Percentiles rank a stretch among this genome's conserved stretches.
phyloP scores from a whole-genome alignment of 2,888 invertebrate genomes.

The Amorpha juglandis region DNA sequence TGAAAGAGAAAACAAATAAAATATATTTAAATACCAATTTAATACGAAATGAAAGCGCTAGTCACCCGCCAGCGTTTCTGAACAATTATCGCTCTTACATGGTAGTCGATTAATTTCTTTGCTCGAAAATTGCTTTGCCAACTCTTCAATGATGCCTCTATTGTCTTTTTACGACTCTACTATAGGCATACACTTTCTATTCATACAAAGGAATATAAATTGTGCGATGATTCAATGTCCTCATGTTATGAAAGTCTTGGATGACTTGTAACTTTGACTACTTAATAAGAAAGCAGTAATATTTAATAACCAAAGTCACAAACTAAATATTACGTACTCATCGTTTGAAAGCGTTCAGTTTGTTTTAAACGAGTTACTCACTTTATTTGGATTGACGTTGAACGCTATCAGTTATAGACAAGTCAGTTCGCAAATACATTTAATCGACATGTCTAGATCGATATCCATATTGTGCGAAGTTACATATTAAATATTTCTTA shows the following conservation, averaged over 20 bases:
- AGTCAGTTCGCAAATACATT: not conserved
- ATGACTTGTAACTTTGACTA: slow-evolving; percentile 32
- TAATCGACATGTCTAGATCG: not conserved
- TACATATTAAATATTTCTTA: slow-evolving; percentile 12
- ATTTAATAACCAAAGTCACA: slow-evolving; percentile 20
- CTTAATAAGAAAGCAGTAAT: not conserved
- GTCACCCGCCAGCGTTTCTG: slow-evolving; percentile 48
- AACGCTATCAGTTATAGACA: not conserved
- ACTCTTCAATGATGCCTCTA: slow-evolving; percentile 51
- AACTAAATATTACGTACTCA: not conserved
- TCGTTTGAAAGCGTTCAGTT: slow-evolving; percentile 3
- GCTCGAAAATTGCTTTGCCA: slow-evolving; percentile 47
- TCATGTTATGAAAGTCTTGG: slow-evolving; percentile 40
- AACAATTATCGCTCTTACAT: slow-evolving; percentile 56
- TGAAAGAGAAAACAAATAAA: slow-evolving; percentile 33
- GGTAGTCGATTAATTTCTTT: slow-evolving; percentile 57
- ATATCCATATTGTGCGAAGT: not conserved
- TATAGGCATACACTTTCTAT: slow-evolving; percentile 58
- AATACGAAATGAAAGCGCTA: slow-evolving; percentile 56
- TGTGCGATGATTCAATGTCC: slow-evolving; percentile 38
- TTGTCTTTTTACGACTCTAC: slow-evolving; percentile 56
- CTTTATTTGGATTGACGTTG: not conserved
- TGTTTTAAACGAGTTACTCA: not conserved
- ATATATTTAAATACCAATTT: slow-evolving; percentile 39
- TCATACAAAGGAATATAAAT: slow-evolving; percentile 32